Percentiles rank a stretch among this genome's conserved stretches.
Conservation (phyloP, 1,140 invertebrate genomes). For the Drosophila prosaltans region DNA sequence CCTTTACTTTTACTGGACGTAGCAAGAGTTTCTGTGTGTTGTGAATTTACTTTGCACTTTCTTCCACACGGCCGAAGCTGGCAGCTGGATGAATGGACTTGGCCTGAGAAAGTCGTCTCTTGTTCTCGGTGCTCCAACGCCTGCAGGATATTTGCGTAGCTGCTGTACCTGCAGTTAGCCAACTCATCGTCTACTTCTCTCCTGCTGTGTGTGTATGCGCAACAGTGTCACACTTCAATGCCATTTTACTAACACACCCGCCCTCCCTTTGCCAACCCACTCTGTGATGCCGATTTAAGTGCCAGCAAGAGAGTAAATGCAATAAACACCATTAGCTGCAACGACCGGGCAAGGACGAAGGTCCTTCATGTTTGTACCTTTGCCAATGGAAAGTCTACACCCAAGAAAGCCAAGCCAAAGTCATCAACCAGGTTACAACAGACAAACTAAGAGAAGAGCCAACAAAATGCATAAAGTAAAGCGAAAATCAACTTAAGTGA, state of each 20-base stretch:
- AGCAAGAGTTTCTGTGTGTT: conserved; percentile 61
- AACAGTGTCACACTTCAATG: conserved; percentile 47
- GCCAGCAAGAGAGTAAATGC: conserved; percentile 71
- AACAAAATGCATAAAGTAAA: conserved; percentile 69
- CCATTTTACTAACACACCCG: background rate
- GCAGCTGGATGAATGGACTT: conserved; percentile 39
- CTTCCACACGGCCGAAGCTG: conserved; percentile 50
- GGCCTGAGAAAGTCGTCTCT: conserved; percentile 27
- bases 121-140: conserved; percentile 40
- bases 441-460: conserved; percentile 31
- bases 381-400: conserved; percentile 47
- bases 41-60: conserved; percentile 78
- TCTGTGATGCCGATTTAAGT: conserved; percentile 66
- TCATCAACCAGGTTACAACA: conserved; percentile 37
- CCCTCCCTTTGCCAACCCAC: conserved; percentile 15
- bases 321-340: conserved; percentile 78
- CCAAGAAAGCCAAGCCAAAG: conserved; percentile 26
- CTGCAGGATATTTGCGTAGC: conserved; percentile 68
- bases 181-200: background rate
- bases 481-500: conserved; percentile 69
- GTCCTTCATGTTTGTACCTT: conserved; percentile 47
- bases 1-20: too few relatives aligned
- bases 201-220: background rate
- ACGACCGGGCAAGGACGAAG: conserved; percentile 36
- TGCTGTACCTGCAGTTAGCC: conserved; percentile 57